These are phyloP conservation scores for Ondatra zibethicus DNA, from an alignment of 2,113 vertebrate species.

Conservation along the genomic window DNA sequence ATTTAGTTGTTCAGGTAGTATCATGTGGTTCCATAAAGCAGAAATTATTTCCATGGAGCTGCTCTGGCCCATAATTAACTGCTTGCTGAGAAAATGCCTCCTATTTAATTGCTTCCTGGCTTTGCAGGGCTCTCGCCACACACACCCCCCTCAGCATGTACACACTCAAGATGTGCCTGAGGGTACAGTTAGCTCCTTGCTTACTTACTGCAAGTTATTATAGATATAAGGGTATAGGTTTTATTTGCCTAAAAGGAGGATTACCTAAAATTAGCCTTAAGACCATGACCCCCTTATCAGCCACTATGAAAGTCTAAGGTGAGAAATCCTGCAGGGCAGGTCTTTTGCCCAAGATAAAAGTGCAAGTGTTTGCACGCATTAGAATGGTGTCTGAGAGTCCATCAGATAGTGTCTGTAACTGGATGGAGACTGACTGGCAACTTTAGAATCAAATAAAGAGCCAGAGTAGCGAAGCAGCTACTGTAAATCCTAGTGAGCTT, in stretches of 20 bases:
- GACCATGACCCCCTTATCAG: background rate
- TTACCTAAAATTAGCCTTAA: background rate
- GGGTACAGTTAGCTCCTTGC: background rate
- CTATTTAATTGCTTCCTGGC: conserved; percentile 64
- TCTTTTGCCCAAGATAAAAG: conserved; percentile 18
- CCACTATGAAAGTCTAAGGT: background rate
- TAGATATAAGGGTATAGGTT: background rate
- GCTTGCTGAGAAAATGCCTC: conserved; percentile 58
- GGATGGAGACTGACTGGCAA: background rate
- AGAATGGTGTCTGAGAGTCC: background rate
- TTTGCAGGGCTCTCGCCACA: background rate
- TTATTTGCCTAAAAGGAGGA: conserved; percentile 8
- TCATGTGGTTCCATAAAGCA: conserved; percentile 65
- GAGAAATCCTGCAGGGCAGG: background rate
- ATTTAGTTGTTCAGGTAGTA: conserved; percentile 69
- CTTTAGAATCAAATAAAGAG: conserved; percentile 42
- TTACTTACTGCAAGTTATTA: background rate
- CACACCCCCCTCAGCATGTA: too few species aligned
- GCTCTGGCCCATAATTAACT: conserved; percentile 65
- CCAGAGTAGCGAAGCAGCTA: background rate
- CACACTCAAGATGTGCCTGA: background rate
- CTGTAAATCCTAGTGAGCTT: background rate
- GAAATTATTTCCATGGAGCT: conserved; percentile 61
- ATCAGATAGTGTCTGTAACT: background rate
- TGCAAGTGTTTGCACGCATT: background rate